Conservation (phyloP, 92 coral and sea anemone genomes). For the Zoanthus gigantus region DNA sequence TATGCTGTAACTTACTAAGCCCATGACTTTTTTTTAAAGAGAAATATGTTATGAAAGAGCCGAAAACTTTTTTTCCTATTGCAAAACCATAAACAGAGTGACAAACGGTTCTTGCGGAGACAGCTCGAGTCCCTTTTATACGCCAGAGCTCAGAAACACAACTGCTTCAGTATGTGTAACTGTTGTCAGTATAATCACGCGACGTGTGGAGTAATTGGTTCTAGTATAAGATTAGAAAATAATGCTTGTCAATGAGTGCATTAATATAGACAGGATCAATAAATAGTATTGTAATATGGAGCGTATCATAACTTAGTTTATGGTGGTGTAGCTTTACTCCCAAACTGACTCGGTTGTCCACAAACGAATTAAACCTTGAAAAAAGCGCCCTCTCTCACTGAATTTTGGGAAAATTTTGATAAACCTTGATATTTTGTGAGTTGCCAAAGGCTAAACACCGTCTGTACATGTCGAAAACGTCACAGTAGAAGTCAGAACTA, state of each 20-base stretch:
- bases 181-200: background rate
- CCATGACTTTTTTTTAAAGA: no score
- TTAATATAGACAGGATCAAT: background rate
- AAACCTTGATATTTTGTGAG: no score
- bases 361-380: no score
- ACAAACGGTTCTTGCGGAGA: background rate
- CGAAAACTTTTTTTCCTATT: background rate
- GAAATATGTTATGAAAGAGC: background rate
- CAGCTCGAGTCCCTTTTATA: background rate
- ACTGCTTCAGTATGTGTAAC: background rate
- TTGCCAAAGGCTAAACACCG: no score
- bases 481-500: no score
- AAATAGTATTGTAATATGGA: background rate
- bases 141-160: background rate
- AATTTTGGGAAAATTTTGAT: no score
- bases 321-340: no score
- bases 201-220: background rate
- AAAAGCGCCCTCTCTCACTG: no score
- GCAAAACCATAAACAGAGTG: background rate
- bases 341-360: no score
- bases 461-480: no score
- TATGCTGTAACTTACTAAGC: no score
- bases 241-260: background rate
- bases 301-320: no score
- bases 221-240: background rate